These are phyloP conservation scores for Suricata suricatta DNA, from an alignment of 2,113 vertebrate species.

Conservation along the genomic window DNA sequence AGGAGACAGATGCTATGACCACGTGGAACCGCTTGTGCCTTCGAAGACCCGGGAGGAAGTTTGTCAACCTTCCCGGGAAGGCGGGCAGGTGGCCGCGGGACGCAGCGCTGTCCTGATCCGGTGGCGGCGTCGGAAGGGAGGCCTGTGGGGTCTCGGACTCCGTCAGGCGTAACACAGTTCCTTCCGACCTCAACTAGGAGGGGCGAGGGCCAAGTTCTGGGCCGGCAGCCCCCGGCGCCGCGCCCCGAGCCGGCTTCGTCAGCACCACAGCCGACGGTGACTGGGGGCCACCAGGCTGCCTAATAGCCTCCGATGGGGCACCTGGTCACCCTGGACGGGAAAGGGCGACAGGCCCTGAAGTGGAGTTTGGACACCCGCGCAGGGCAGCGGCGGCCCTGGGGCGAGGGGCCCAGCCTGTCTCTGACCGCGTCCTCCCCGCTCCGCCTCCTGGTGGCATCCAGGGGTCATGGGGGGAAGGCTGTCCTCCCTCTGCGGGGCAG, in stretches of 20 bases:
- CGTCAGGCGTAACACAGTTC: too few relatives aligned
- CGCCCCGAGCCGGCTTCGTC: too few relatives aligned
- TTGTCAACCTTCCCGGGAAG: too few relatives aligned
- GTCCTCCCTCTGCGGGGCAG: neutral
- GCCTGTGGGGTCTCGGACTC: too few relatives aligned
- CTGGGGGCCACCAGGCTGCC: neutral
- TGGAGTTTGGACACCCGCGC: neutral
- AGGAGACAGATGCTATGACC: neutral
- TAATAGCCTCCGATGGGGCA: neutral
- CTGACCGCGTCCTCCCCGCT: neutral
- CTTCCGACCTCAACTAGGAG: too few relatives aligned
- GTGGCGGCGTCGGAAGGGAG: too few relatives aligned
- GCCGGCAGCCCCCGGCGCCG: too few relatives aligned
- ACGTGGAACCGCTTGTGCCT: fast-evolving
- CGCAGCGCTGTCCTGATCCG: too few relatives aligned
- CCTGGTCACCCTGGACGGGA: neutral
- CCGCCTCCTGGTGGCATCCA: neutral
- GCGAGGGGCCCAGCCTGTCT: too few relatives aligned
- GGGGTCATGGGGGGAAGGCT: neutral
- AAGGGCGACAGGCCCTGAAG: neutral
- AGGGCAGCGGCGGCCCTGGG: neutral
- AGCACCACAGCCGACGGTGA: too few relatives aligned
- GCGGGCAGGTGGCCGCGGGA: too few relatives aligned
- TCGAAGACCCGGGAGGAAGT: neutral
- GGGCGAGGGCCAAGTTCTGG: too few relatives aligned